phyloP scores from a whole-genome alignment of 2,113 vertebrate species.

The Galbula dea region DNA sequence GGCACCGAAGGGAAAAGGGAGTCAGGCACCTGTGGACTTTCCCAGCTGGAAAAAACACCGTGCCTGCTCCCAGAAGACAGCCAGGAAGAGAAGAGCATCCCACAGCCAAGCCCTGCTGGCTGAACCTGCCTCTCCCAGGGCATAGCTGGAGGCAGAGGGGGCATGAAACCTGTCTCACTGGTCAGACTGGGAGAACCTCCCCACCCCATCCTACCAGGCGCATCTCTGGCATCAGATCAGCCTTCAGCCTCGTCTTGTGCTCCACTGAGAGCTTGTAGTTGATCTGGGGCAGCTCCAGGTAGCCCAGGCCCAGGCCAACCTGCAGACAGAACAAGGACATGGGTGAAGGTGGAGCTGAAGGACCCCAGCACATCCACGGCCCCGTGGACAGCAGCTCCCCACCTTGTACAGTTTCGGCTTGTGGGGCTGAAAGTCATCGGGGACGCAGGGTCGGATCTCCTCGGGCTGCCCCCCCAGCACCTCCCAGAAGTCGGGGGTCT shows the following conservation, averaged over 20 bases:
- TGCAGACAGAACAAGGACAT: background rate
- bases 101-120: background rate
- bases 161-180: background rate
- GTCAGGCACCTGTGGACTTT: background rate
- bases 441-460: conserved; percentile 88
- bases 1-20: background rate
- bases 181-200: background rate
- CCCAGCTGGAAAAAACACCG: background rate
- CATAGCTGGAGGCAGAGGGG: conserved; percentile 1
- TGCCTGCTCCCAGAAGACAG: background rate
- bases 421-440: conserved; percentile 85
- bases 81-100: background rate
- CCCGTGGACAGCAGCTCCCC: accelerated
- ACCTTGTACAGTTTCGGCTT: conserved; percentile 97
- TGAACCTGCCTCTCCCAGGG: background rate
- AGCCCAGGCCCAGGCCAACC: conserved; percentile 94
- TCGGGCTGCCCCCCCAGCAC: conserved; percentile 87
- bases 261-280: conserved; percentile 97
- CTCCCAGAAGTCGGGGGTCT: conserved; percentile 90
- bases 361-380: accelerated
- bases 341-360: background rate
- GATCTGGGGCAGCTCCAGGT: conserved; percentile 96
- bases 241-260: conserved; percentile 89
- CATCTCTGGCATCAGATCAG: conserved; percentile 88
- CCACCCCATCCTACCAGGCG: conserved; percentile 79